Evolutionary conservation across 2,888 invertebrate species (phyloP).

Genomic region (Epinotia brunnichana): DNA sequence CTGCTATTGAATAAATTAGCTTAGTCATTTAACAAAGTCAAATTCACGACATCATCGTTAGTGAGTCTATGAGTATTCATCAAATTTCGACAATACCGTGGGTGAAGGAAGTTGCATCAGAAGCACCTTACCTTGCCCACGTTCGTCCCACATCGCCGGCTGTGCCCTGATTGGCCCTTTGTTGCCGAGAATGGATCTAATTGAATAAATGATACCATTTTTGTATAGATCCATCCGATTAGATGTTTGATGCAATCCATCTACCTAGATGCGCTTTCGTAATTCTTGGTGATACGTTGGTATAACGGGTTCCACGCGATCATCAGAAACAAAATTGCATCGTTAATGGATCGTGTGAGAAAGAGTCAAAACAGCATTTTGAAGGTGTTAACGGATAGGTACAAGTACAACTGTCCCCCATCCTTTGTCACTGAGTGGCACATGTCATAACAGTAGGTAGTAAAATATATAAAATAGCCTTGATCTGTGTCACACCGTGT

Average conservation of each 20-base stretch:
- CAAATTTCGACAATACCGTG: slow-evolving; percentile 60
- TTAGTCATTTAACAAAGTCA: not conserved
- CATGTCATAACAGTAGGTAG: too few relatives aligned
- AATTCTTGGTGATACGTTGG: not conserved
- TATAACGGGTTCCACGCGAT: too few relatives aligned
- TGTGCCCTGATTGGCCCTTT: slow-evolving; percentile 63
- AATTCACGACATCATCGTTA: slow-evolving; percentile 40
- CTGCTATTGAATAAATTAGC: not conserved
- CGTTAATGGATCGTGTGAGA: too few relatives aligned
- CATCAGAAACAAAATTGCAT: too few relatives aligned
- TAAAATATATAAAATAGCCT: too few relatives aligned
- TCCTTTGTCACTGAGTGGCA: too few relatives aligned
- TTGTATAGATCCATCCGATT: slow-evolving; percentile 40
- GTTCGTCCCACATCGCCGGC: slow-evolving; percentile 57
- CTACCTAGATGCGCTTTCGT: slow-evolving; percentile 14
- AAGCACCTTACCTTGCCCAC: slow-evolving; percentile 66
- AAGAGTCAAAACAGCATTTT: too few relatives aligned
- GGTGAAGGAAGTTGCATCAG: slow-evolving; percentile 76
- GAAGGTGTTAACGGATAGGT: too few relatives aligned
- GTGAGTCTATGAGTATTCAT: slow-evolving; percentile 51
- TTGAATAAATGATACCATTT: slow-evolving; percentile 47
- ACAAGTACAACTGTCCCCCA: too few relatives aligned
- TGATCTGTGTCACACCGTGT: too few relatives aligned
- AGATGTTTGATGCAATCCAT: slow-evolving; percentile 17
- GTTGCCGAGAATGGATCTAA: slow-evolving; percentile 53